phyloP scores from a whole-genome alignment of 2,113 vertebrate genomes.

The Dendrocopos noguchii region DNA sequence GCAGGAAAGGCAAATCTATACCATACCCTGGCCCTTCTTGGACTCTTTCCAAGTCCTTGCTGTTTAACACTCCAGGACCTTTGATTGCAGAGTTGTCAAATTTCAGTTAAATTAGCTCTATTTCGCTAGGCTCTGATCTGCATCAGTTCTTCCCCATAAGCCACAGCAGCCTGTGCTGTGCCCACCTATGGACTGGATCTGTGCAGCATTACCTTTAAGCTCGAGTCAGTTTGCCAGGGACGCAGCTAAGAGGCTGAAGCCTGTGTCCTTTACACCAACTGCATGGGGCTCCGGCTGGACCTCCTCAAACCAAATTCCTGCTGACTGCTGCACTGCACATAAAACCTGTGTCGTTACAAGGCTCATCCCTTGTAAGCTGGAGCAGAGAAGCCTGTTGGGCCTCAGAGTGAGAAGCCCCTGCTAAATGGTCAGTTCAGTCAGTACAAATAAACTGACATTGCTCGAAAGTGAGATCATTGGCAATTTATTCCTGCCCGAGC shows the following conservation, averaged over 20 bases:
- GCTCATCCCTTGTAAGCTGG: slow-evolving; percentile 53
- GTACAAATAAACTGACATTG: slow-evolving; percentile 76
- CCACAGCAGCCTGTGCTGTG: neutral
- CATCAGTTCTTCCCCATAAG: neutral
- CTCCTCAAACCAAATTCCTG: neutral
- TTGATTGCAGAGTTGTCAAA: neutral
- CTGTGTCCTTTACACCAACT: neutral
- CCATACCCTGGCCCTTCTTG: neutral
- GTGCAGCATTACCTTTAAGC: neutral
- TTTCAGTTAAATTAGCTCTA: neutral
- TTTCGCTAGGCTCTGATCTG: neutral
- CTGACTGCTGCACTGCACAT: neutral
- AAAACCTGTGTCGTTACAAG: neutral
- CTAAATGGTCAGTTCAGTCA: slow-evolving; percentile 74
- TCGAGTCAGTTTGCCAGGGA: fast-evolving
- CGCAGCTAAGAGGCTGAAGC: neutral
- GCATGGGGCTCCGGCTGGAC: neutral
- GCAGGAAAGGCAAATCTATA: slow-evolving; percentile 1
- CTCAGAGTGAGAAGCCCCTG: slow-evolving; percentile 59
- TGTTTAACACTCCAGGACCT: neutral
- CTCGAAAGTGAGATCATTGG: slow-evolving; percentile 79
- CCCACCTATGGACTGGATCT: neutral
- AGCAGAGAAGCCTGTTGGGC: neutral
- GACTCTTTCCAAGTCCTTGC: neutral
- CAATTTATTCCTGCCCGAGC: slow-evolving; percentile 76